Evolutionary conservation across 2,888 invertebrate genomes (phyloP).

Genomic region (Catocala sponsa): DNA sequence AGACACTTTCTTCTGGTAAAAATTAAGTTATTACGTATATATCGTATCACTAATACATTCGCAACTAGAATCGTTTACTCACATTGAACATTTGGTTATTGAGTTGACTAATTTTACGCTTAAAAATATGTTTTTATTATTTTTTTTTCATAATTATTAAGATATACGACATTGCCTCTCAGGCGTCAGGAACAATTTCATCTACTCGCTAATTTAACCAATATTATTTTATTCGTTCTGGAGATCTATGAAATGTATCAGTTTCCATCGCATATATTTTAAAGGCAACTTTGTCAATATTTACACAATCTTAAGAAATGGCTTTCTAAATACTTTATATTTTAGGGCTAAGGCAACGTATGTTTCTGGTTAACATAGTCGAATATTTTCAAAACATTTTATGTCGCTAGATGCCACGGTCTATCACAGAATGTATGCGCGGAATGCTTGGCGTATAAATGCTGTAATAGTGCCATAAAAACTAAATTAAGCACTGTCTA

Average conservation of each 20-base stretch:
- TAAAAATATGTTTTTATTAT: constrained; percentile 63
- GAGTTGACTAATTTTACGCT: constrained; percentile 82
- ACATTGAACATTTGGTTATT: constrained; percentile 87
- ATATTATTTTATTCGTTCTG: constrained; percentile 73
- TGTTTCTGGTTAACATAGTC: constrained; percentile 22
- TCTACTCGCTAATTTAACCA: constrained; percentile 85
- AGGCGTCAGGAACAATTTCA: constrained; percentile 88
- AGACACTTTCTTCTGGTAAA: constrained; percentile 86
- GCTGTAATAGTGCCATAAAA: too few relatives aligned
- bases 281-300: constrained; percentile 48
- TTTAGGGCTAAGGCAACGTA: constrained; percentile 47
- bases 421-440: not conserved
- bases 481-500: too few relatives aligned
- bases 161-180: constrained; percentile 85
- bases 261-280: constrained; percentile 83
- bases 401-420: not conserved
- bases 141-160: constrained; percentile 74
- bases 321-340: constrained; percentile 41
- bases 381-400: not conserved
- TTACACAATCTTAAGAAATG: constrained; percentile 45
- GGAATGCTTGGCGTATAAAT: not conserved
- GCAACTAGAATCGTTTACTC: constrained; percentile 87
- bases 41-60: constrained; percentile 86
- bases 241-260: constrained; percentile 73
- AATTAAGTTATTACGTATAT: constrained; percentile 88